Evolutionary conservation across 2,113 vertebrate species (phyloP), one percentile per base, ranked within the genome.

Genomic region (Kryptolebias marmoratus): DNA sequence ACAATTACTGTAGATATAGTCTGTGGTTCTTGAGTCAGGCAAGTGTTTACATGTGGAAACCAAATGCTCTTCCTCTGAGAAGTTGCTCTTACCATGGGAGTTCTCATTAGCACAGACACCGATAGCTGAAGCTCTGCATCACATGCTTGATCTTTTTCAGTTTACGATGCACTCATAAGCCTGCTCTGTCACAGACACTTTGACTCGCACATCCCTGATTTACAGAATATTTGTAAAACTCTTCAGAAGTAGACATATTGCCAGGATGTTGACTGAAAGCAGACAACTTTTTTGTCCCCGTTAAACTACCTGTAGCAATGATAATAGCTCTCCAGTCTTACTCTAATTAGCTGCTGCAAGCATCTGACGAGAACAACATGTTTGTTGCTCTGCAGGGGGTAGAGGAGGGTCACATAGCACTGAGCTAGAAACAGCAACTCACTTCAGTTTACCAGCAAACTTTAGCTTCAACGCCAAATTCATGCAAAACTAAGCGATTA

Each of bases 301-400:
- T 69, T 76, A 39, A 60, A 67, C 75, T 62, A 78, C 62, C 66
- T 73, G 68, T 79, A 45, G 74, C 61, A 22, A 57, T 52, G 55
- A 48, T 57, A 58, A 55, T 69, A 55, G 66, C 75, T 85, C 63
- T 56, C 45, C 42, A 71, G 71, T 61, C 42, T 86, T 87, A 90
- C 92, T 93, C 95, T 95, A 95, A 96, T 96, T 95, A 96, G 95
- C 95, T 90, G 94, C 91, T 94, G 93, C 87, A 93, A 95, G 89
- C 92, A 89, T 93, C 95, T 95, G 92, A 92, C 73, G 76, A 91
- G 90, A 92, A 94, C 82, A 96, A 95, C 94, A 94, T 94, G 92
- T 94, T 95, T 95, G 88, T 79, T 67, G 87, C 94, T 93, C 94
- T 90, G 94, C 77, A 81, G 94, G 95, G 90, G 93, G 94, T 90